phyloP scores from a whole-genome alignment of 2,888 invertebrate genomes.

The Allophyes oxyacanthae region DNA sequence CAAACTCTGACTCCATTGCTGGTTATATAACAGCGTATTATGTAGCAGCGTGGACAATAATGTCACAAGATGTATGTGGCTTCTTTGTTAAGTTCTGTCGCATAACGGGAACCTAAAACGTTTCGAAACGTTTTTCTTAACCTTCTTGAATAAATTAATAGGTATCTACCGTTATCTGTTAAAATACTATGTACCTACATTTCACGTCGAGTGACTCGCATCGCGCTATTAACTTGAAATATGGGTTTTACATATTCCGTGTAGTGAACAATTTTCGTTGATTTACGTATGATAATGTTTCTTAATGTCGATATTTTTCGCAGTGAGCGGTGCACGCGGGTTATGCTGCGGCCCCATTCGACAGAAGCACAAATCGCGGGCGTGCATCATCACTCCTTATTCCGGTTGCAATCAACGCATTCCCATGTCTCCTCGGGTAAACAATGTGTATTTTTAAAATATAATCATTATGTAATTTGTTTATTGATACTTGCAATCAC shows the following conservation, averaged over 20 bases:
- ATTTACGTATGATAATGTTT: background rate
- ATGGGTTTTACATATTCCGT: background rate
- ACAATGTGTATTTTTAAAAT: constrained; percentile 39
- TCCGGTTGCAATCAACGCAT: constrained; percentile 17
- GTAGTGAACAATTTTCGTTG: constrained; percentile 2
- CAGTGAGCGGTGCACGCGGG: constrained; percentile 33
- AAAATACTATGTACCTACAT: background rate
- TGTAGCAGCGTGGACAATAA: constrained; percentile 72
- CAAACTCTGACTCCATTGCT: constrained; percentile 74
- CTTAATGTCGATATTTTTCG: constrained; percentile 36
- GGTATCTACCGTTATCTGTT: background rate
- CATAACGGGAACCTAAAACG: constrained; percentile 33
- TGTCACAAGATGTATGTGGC: constrained; percentile 71
- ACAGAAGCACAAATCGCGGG: constrained; percentile 10
- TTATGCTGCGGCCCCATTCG: constrained; percentile 19
- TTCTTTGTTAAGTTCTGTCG: constrained; percentile 60
- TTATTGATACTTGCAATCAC: constrained; percentile 27
- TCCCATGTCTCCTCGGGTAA: constrained; percentile 53
- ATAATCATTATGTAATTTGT: constrained; percentile 34
- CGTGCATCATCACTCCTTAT: background rate
- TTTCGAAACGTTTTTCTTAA: constrained; percentile 26
- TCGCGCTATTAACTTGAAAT: background rate
- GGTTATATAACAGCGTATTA: constrained; percentile 75
- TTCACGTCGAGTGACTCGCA: constrained; percentile 1
- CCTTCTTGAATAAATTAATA: background rate